Evolutionary conservation across 1,140 invertebrate species (phyloP).

Genomic region (Ectropis grisescens): DNA sequence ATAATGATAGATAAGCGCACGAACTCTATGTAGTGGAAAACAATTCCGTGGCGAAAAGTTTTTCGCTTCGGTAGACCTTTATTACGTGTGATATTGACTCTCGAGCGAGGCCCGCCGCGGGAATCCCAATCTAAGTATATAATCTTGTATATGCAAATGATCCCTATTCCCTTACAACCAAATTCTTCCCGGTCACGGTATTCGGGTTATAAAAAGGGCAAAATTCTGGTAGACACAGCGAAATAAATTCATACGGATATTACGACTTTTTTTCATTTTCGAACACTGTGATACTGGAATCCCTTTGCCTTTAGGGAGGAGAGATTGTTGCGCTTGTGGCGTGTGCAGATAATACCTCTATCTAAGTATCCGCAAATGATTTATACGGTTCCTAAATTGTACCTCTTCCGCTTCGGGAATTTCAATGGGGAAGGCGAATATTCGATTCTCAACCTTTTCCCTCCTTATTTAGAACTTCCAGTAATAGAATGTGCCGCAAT

Average conservation of each 20-base stretch:
- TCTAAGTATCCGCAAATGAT: constrained; percentile 8
- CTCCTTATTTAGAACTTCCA: no score
- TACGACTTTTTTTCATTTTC: constrained; percentile 19
- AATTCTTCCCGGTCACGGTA: constrained; percentile 48
- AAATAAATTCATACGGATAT: constrained; percentile 41
- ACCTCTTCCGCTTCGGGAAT: constrained; percentile 1
- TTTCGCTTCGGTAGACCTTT: constrained; percentile 30
- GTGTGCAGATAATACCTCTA: constrained; percentile 4
- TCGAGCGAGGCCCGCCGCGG: constrained; percentile 13
- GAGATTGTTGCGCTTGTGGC: constrained; percentile 3
- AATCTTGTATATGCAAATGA: constrained; percentile 57
- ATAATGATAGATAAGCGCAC: constrained; percentile 8
- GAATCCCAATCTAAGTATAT: constrained; percentile 44
- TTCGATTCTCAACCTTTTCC: no score
- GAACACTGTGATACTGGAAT: constrained; percentile 14
- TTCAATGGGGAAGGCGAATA: not conserved
- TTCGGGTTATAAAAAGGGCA: constrained; percentile 39
- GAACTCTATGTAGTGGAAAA: constrained; percentile 24
- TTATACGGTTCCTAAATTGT: constrained; percentile 2
- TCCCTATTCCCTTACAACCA: constrained; percentile 38
- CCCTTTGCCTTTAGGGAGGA: constrained; percentile 10
- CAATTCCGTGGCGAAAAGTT: constrained; percentile 35
- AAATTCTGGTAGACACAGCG: constrained; percentile 26
- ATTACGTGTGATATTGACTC: constrained; percentile 52
- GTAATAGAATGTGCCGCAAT: no score